These are phyloP conservation scores for Drosophila bocki DNA, from an alignment of 1,140 invertebrate genomes.

Conservation along the genomic window DNA sequence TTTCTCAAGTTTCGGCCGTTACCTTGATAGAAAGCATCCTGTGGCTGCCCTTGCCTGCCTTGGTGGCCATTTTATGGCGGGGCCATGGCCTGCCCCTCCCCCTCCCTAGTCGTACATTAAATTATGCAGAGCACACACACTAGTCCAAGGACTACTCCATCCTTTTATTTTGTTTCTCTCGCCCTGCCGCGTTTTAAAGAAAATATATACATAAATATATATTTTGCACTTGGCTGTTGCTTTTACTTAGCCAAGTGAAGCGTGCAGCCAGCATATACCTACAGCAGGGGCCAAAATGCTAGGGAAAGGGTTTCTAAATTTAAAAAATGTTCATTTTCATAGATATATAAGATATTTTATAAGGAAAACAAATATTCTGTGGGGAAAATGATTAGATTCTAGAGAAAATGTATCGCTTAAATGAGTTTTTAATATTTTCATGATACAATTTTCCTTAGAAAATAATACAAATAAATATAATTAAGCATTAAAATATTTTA, in stretches of 20 bases:
- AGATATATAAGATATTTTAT: no score
- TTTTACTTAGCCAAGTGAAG: conserved; percentile 59
- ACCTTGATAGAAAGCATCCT: conserved; percentile 55
- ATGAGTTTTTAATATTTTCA: no score
- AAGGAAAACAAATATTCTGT: background rate
- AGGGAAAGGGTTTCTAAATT: background rate
- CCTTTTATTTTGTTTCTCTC: conserved; percentile 18
- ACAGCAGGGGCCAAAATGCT: conserved; percentile 5
- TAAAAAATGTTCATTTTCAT: background rate
- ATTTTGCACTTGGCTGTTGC: conserved; percentile 60
- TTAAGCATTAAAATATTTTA: no score
- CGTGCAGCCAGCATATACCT: conserved; percentile 18
- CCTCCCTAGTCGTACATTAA: conserved; percentile 33
- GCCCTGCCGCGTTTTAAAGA: conserved; percentile 28
- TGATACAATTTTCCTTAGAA: no score
- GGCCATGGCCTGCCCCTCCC: background rate
- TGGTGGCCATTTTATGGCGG: conserved; percentile 41
- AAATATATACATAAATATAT: conserved; percentile 20
- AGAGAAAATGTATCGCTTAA: background rate
- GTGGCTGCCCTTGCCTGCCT: conserved; percentile 18
- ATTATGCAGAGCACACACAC: conserved; percentile 46
- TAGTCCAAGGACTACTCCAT: conserved; percentile 22
- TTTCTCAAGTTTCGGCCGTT: conserved; percentile 51
- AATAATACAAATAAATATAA: no score
- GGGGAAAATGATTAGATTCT: background rate